phyloP scores from a whole-genome alignment of 2,113 vertebrate species.

The Ranitomeya imitator region DNA sequence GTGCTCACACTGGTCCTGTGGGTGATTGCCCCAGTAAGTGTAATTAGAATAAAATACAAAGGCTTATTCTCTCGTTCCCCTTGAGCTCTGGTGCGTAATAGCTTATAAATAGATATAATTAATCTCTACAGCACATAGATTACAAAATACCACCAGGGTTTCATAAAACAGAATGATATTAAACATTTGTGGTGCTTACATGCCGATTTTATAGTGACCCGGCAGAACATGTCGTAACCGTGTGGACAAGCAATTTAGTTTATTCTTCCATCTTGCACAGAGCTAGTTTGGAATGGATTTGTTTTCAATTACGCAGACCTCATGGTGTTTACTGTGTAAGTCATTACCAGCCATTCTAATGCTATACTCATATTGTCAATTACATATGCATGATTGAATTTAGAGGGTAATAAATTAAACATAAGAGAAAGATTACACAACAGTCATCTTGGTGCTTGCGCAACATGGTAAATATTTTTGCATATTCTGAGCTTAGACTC shows the following conservation, averaged over 20 bases:
- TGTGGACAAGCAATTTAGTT: constrained; percentile 2
- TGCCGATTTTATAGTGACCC: constrained; percentile 12
- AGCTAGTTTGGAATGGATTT: constrained; percentile 35
- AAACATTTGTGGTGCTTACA: background rate
- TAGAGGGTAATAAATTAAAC: constrained; percentile 56
- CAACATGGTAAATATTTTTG: background rate
- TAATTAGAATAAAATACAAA: constrained; percentile 30
- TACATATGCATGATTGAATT: constrained; percentile 58
- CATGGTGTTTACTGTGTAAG: constrained; percentile 38
- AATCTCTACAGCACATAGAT: constrained; percentile 35
- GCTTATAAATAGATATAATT: constrained; percentile 49
- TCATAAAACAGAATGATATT: constrained; percentile 7
- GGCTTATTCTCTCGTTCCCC: constrained; percentile 6
- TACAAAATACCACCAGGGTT: constrained; percentile 36
- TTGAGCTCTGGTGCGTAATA: constrained; percentile 25
- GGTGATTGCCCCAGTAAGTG: constrained; percentile 25
- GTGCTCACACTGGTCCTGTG: background rate
- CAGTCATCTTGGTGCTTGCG: constrained; percentile 16
- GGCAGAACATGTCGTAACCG: background rate
- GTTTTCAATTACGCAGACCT: constrained; percentile 43
- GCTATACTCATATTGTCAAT: constrained; percentile 54
- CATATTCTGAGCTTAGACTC: constrained; percentile 11
- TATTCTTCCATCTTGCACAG: constrained; percentile 3
- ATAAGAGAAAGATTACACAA: constrained; percentile 42
- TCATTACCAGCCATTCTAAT: constrained; percentile 47